phyloP scores from a whole-genome alignment of 2,797 vertebrate species.

The Sylvilagus floridanus region DNA sequence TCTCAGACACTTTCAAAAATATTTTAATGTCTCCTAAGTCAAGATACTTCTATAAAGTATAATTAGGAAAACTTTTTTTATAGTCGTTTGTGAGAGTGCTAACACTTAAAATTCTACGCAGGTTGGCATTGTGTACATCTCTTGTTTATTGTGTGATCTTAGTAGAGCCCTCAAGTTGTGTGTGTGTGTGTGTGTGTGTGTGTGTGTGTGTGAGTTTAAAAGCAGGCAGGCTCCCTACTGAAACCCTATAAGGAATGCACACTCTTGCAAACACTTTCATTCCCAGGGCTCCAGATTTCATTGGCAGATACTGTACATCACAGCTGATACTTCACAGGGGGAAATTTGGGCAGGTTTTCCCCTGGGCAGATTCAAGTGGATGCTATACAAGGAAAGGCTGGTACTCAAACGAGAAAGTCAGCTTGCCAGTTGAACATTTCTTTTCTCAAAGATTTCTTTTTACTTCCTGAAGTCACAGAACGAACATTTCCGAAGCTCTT shows the following conservation, averaged over 20 bases:
- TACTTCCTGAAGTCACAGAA: slow-evolving; percentile 2
- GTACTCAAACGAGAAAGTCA: slow-evolving; percentile 8
- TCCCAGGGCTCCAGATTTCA: background rate
- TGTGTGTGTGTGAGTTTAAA: background rate
- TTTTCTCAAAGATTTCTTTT: slow-evolving; percentile 49
- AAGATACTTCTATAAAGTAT: slow-evolving; percentile 30
- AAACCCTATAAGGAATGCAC: background rate
- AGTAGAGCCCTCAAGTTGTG: background rate
- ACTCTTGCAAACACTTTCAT: background rate
- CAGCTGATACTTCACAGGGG: background rate
- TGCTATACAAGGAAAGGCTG: background rate
- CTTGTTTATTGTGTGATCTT: background rate
- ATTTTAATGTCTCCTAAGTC: background rate
- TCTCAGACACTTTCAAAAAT: background rate
- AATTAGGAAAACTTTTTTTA: background rate
- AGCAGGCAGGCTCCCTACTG: background rate
- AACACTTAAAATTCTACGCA: background rate
- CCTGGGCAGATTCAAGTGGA: background rate
- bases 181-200: no score
- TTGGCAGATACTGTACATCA: background rate
- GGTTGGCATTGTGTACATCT: background rate
- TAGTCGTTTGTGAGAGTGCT: background rate
- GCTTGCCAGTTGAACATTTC: background rate
- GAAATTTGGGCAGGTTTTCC: background rate
- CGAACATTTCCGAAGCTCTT: slow-evolving; percentile 40